Evolutionary conservation across 2,113 vertebrate species (phyloP).

Genomic region (Vanacampus margaritifer): DNA sequence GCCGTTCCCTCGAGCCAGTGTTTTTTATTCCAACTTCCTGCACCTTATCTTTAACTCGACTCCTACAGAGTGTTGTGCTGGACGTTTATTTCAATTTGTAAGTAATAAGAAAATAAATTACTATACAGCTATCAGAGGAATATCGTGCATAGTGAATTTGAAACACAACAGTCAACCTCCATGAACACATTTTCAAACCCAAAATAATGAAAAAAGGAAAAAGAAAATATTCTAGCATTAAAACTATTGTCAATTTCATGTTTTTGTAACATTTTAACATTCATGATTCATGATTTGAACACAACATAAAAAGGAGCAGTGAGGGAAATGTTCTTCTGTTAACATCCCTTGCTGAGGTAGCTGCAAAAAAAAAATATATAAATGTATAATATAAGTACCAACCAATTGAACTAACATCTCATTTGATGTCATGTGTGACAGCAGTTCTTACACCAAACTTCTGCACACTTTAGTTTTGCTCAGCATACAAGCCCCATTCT

Average conservation of each 20-base stretch:
- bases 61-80: background rate
- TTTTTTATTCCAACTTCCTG: background rate
- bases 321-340: background rate
- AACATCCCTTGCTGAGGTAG: too few relatives aligned
- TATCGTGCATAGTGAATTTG: background rate
- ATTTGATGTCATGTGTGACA: background rate
- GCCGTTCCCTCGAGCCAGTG: conserved; percentile 15
- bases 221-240: background rate
- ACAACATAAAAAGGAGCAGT: background rate
- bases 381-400: background rate
- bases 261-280: too few relatives aligned
- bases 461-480: too few relatives aligned
- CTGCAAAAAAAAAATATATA: background rate
- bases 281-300: too few relatives aligned
- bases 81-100: background rate
- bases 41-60: background rate
- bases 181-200: background rate
- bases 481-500: too few relatives aligned
- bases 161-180: background rate
- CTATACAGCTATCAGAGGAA: background rate
- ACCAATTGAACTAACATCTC: background rate
- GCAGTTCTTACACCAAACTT: too few relatives aligned
- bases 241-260: background rate
- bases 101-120: background rate
- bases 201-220: background rate